Evolutionary conservation across 2,888 invertebrate genomes (phyloP), one percentile per base, ranked within the genome.

Genomic region (Ephialtes manifestator): DNA sequence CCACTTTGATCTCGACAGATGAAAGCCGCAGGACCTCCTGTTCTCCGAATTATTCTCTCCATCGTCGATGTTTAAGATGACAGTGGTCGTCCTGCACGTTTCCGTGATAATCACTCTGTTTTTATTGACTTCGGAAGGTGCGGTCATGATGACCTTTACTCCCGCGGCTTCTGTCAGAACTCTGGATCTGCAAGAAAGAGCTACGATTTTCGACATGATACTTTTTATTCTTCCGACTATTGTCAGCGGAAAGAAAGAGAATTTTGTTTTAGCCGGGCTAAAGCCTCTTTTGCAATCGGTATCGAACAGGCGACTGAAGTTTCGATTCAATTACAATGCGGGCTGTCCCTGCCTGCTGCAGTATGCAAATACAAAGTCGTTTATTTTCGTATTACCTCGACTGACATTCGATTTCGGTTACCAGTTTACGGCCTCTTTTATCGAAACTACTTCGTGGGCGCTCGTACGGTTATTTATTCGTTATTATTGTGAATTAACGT

Each of bases 1-100:
- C 97, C 97, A 97, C 83, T 97, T 95, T 7, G 96, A 96, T 88
- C 97, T 95, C 0, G 97, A 97, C 53, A 97, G 94, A 85, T 97
- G 95, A 92, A 97, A 97, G 0, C 97, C 97, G 58, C 96, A 95
- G 2, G 96, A 95, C 78, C 88, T 91, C 51, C 85, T 88, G 13
- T 84, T 82, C 4, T 80, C 51, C 8, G 65, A 13, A 11, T 76
- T 74, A 65, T 82, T 81, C 43, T 87, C 82, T 11, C 63, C 53
- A 24, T 83, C 79, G 3, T 84, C 83, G 43, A 83, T 82, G 5
- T 86, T 86, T 15, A 92, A 83, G 8, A 88, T 81, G 18, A 91
- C 79, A 20, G 87, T 51, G 24, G 35, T 84, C 74, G 35, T 84
- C 74, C 85, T 82, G 65, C 53, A 79, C 18, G 85, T 48, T 58